Base-by-base conservation (phyloP, 2,113 vertebrate species). In the Dendrocopos noguchii region DNA sequence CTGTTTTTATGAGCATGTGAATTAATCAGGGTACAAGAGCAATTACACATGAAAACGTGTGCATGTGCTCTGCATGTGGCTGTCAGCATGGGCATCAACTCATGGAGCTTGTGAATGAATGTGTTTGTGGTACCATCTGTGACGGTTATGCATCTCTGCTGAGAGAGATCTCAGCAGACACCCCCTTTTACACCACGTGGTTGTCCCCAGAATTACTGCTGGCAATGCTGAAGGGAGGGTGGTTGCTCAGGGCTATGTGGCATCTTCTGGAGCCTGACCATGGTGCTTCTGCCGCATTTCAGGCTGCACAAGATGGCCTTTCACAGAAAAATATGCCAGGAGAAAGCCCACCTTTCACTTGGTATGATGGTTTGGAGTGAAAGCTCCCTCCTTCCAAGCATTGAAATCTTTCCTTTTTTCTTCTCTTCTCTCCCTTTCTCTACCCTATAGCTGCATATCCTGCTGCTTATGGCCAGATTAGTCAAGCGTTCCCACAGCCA, bases 401-500 rank as follows among this genome's bases (percentile, higher is more conserved):
- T 93, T 98, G 96, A 98, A 93, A 81, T 57, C 50, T 97, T n/a
- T 94, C 33, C 81, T 27, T 94, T 53, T 94, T 81, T 97, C 67
- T 95, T 92, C 55, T 96, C 67, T 94, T 92, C 55, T 96, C 67
- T 94, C 56, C 55, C 57, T 90, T 89, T 94, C 85, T 97, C 57
- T 93, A 60, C 76, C 65, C 75, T 96, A 84, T 97, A 99, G 99
- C 99, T 97, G 99, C 99, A 98, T 99, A 99, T 97, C 99, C 99
- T 95, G 99, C 99, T 98, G 99, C 99, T 97, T 99, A 99, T 95
- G 99, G 99, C 96, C 99, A 99, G 98, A 99, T 99, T 97, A 99
- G 99, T 98, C 99, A 99, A 98, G 99, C 99, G 89, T 99, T 99
- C 97, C 99, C 99, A 98, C 99, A 99, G 98, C 98, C 99, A 93